Evolutionary conservation across 2,797 vertebrate genomes (phyloP), one percentile per base, ranked within the genome.

Genomic region (Phoxinus dragarum): DNA sequence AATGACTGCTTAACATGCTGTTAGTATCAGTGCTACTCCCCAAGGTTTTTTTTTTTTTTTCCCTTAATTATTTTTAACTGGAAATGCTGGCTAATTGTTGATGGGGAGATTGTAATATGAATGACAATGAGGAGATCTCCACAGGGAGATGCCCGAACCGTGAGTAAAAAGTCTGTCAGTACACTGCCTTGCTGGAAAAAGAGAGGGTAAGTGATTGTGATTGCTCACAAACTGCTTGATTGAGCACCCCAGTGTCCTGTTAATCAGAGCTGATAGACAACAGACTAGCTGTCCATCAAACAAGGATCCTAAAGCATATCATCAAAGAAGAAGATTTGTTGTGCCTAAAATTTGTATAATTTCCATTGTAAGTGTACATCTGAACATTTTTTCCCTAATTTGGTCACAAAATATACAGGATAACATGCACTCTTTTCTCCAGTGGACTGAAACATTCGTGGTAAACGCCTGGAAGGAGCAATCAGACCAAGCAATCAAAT

Each of bases 231-330:
- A 74, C 67, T 69, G 80, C 81, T 83, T 88, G 74, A 89, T 76
- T 74, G 68, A 31, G 52, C 86, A 79, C 84, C 78, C 68, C 86
- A 87, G 74, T 87, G 88, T 90, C 89, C 90, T 90, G 86, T 82
- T 80, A 88, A 82, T 89, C 84, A 86, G 47, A 83, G 68, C 85
- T 82, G 83, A 56, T 79, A 40, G 36, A 64, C 79, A 17, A 54
- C 54, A 86, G 64, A 72, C 82, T 82, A 47, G 23, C 49, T 85
- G 68, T 66, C 44, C 54, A 44, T 85, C 68, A 87, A 47, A 49
- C 44, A 77, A 67, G 19, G 3, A 80, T 59, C 38, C n/a, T 19
- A n/a, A 78, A 79, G 47, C 36, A 69, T 71, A 64, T 38, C 74
- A 69, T 42, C 80, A 61, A 71, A 54, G 10, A 69, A n/a, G 8